Evolutionary conservation across 2,113 vertebrate species (phyloP).

Genomic region (Eurypyga helias): DNA sequence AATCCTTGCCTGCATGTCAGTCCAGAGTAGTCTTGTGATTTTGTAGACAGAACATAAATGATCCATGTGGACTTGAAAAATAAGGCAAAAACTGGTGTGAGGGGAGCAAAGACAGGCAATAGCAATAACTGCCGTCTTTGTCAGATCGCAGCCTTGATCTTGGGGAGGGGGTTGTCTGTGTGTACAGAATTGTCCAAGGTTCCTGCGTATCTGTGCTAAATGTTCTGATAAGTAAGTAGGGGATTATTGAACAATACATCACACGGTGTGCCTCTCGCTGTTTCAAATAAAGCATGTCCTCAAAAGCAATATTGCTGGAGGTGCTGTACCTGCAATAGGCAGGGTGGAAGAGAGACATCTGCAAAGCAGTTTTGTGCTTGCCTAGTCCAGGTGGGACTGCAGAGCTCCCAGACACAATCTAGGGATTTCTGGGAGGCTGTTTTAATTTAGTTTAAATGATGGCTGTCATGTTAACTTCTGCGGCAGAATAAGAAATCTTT

Average conservation of each 20-base stretch:
- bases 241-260: not conserved
- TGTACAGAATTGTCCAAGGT: not conserved
- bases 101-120: not conserved
- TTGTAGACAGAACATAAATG: not conserved
- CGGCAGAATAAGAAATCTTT: not conserved
- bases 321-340: not conserved
- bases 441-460: conserved; percentile 11
- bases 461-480: not conserved
- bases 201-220: not conserved
- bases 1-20: not conserved
- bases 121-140: not conserved
- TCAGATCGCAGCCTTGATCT: not conserved
- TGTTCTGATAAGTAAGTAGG: not conserved
- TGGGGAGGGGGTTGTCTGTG: rapidly evolving
- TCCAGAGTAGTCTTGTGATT: not conserved
- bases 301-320: not conserved
- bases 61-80: not conserved
- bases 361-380: not conserved
- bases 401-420: not conserved
- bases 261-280: not conserved
- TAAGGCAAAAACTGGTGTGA: not conserved
- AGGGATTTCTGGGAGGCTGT: not conserved
- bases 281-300: not conserved
- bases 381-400: not conserved
- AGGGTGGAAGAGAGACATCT: not conserved